Base-by-base conservation (phyloP, 2,113 vertebrate genomes). In the Equus quagga region DNA sequence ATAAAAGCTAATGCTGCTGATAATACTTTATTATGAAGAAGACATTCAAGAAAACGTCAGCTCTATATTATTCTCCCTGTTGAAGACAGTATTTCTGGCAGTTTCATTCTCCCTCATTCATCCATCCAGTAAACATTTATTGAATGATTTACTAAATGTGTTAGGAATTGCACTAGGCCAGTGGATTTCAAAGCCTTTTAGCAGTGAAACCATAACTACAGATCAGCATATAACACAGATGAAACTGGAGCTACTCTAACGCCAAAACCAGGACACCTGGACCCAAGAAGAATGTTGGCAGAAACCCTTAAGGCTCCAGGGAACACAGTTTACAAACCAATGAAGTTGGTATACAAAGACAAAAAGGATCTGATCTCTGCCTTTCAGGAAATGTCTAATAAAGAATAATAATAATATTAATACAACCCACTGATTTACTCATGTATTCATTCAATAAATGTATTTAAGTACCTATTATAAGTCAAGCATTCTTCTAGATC, bases 1-100 rank as follows among this genome's bases (percentile, higher is more conserved):
- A 94, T 93, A 64, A 51, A 97, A 94, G 60, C 46, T 92, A 95
- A 94, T 62, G 81, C 9, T 81, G 13, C 13, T 96, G 15, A 67
- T 58, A 23, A 86, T 65, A 85, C 69, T 85, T 89, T 89, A 96
- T 85, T 82, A 73, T 69, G 31, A 23, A 85, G 49, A 91, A 44
- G 17, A 33, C 62, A 91, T 75, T 81, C 24, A 88, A 36, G 19
- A 82, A 83, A 97, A 96, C 64, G 31, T 78, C 72, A 97, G 78
- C 41, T 88, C 51, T 86, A 11, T 65, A 28, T 84, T 73, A 80
- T 76, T 60, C 36, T 89, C 86, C 12, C 56, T 10, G 46, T 82
- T 81, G 62, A 91, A 96, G 6, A 69, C 13, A 79, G 36, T 70
- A 92, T 86, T 94, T 67, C 58, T 94, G 49, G 36, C 28, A 64